A percentile compares a stretch with the other conserved stretches of the same genome.
Conservation (phyloP, 2,888 invertebrate genomes). For the Elmis aenea region DNA sequence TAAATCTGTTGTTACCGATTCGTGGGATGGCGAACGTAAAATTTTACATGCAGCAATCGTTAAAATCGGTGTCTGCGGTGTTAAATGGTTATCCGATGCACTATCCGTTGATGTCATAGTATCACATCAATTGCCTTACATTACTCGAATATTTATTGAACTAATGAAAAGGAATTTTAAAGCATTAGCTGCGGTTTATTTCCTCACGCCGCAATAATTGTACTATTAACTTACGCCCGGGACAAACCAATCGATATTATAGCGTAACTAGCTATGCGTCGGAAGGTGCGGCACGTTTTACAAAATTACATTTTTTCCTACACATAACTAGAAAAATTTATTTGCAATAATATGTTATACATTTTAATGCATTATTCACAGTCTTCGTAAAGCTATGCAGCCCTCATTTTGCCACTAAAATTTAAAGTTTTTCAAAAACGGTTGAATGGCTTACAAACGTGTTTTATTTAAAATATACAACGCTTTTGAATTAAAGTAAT, state of each 20-base stretch:
- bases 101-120: slow-evolving; percentile 26
- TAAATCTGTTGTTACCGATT: slow-evolving; percentile 78
- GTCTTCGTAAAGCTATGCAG: too few species aligned
- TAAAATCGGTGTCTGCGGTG: slow-evolving; percentile 49
- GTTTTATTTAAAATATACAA: too few species aligned
- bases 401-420: too few species aligned
- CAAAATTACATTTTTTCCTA: neutral
- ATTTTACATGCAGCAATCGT: slow-evolving; percentile 58
- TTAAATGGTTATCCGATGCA: slow-evolving; percentile 30
- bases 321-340: neutral
- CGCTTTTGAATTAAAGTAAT: too few species aligned
- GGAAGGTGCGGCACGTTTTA: slow-evolving; percentile 2
- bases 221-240: slow-evolving; percentile 10
- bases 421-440: too few species aligned
- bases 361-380: too few species aligned
- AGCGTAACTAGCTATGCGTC: slow-evolving; percentile 11
- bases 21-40: slow-evolving; percentile 74
- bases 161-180: too few species aligned
- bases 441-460: too few species aligned
- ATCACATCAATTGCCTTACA: too few species aligned
- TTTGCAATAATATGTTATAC: too few species aligned
- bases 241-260: slow-evolving; percentile 15
- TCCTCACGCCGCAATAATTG: slow-evolving; percentile 12
- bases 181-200: too few species aligned
- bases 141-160: too few species aligned